Percentiles rank a stretch among this genome's conserved stretches.
Evolutionary conservation across 2,113 vertebrate species (phyloP).

Genomic region (Otolemur garnettii): DNA sequence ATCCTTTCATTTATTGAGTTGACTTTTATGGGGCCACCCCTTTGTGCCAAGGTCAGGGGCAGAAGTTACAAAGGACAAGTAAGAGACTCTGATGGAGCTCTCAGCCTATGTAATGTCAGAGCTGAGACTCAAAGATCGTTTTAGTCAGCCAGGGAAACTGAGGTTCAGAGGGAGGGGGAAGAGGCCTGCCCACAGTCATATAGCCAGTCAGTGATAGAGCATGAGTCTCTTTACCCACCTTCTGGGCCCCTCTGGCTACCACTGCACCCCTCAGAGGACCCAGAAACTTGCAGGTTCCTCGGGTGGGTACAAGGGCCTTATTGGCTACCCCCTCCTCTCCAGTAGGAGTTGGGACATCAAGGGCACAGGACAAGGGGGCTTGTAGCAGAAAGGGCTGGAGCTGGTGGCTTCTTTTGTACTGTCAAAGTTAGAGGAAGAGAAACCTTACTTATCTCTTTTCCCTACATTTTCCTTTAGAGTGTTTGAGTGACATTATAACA

Average conservation of each 20-base stretch:
- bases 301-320: neutral
- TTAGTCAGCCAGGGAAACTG: neutral
- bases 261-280: neutral
- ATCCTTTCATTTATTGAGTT: slow-evolving; percentile 15
- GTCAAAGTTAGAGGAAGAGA: neutral
- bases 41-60: neutral
- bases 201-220: neutral
- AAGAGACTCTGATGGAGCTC: neutral
- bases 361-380: neutral
- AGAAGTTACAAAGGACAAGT: neutral
- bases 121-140: neutral
- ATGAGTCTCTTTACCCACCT: neutral
- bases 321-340: neutral
- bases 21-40: neutral
- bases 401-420: neutral
- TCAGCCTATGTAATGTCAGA: neutral
- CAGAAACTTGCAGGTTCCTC: neutral
- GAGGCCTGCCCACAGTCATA: neutral
- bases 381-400: neutral
- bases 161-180: neutral
- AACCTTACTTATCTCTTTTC: neutral
- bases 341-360: neutral
- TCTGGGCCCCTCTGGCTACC: neutral
- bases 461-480: neutral
- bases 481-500: slow-evolving; percentile 11